phyloP scores from a whole-genome alignment of 53 echinoderm and acorn worm genomes.

The Holothuria leucospilota region DNA sequence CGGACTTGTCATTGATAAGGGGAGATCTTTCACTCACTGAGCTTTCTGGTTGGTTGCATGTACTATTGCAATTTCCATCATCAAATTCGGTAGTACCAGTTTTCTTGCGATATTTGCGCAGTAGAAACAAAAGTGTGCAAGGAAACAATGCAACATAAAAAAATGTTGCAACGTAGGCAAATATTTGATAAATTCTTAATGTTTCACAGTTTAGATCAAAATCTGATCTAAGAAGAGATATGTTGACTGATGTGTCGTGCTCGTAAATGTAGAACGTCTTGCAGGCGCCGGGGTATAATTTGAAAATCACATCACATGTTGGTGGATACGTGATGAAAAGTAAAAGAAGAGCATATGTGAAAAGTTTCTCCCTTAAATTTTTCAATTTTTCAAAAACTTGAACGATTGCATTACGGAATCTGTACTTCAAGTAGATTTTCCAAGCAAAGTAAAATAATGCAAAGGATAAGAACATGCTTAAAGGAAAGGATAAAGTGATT shows the following conservation, averaged over 20 bases:
- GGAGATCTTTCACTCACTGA: no score
- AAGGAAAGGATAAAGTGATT: background rate
- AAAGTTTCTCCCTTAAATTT: background rate
- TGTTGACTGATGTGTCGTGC: background rate
- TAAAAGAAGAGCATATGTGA: background rate
- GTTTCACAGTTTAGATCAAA: background rate
- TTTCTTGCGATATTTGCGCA: background rate
- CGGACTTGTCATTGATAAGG: no score
- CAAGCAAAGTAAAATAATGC: background rate
- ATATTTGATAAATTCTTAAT: background rate
- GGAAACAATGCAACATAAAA: background rate
- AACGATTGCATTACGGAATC: background rate
- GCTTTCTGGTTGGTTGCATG: no score
- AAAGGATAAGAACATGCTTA: background rate
- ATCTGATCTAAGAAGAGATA: conserved; percentile 13
- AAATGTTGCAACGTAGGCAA: conserved; percentile 4
- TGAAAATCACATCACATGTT: conserved; percentile 14
- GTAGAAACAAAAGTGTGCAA: background rate
- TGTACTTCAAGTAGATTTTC: background rate
- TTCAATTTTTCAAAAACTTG: no score
- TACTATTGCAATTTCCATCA: no score
- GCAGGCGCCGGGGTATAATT: conserved; percentile 3
- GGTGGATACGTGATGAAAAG: conserved; percentile 32
- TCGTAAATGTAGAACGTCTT: background rate
- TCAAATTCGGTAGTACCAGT: background rate